Conservation (phyloP, 2,888 invertebrate genomes). For the Eupithecia subfuscata region DNA sequence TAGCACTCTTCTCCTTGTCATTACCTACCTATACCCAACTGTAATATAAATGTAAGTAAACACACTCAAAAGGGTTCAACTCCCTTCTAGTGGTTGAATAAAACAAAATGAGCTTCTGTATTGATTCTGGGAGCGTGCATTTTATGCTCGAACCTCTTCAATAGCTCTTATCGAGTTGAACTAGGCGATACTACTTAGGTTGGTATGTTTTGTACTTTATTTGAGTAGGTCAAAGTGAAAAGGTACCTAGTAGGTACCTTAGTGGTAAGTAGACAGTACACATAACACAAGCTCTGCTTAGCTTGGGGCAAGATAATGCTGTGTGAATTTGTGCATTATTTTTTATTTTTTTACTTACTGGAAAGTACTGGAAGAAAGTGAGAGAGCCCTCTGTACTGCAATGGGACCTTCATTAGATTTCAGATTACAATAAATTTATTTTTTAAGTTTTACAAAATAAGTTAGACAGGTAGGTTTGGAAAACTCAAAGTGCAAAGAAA, state of each 20-base stretch:
- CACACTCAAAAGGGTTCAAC: conserved; percentile 74
- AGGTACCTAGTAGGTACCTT: too few relatives aligned
- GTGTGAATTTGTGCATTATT: too few relatives aligned
- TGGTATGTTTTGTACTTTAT: neutral
- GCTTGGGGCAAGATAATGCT: too few relatives aligned
- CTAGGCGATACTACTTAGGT: conserved; percentile 8
- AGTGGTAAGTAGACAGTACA: too few relatives aligned
- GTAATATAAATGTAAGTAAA: conserved; percentile 63
- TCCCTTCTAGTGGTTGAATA: conserved; percentile 69
- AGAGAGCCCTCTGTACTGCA: neutral
- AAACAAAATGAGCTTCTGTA: conserved; percentile 77
- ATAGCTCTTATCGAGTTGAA: conserved; percentile 16
- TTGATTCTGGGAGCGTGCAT: conserved; percentile 68
- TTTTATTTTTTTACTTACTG: too few relatives aligned
- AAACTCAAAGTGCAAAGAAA: neutral
- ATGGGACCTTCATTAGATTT: neutral
- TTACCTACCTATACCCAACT: conserved; percentile 2
- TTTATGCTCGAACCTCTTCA: conserved; percentile 61
- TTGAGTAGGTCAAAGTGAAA: neutral
- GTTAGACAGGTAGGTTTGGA: neutral
- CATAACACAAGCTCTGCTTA: too few relatives aligned
- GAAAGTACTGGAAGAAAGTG: too few relatives aligned
- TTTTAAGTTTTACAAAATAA: too few relatives aligned
- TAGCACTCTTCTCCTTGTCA: neutral
- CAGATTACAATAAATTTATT: too few relatives aligned